Conservation (phyloP, 2,888 invertebrate species). For the Athalia circularis region DNA sequence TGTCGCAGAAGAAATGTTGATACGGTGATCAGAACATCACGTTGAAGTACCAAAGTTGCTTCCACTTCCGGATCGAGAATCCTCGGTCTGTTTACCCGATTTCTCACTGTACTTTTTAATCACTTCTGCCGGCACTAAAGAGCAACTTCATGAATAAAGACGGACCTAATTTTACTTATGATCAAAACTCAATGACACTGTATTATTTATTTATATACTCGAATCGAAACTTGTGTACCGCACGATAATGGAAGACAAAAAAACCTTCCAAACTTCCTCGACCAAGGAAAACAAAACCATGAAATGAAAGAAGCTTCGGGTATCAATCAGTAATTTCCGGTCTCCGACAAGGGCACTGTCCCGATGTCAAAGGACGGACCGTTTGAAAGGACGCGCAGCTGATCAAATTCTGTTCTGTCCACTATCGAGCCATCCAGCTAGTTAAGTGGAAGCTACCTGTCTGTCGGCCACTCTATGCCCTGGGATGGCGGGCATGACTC, state of each 20-base stretch:
- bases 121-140: slow-evolving; percentile 16
- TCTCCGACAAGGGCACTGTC: slow-evolving; percentile 12
- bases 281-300: neutral
- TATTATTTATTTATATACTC: neutral
- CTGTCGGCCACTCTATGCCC: slow-evolving; percentile 66
- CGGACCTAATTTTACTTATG: too few species aligned
- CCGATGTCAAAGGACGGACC: slow-evolving; percentile 7
- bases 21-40: slow-evolving; percentile 21
- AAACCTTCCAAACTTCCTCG: neutral
- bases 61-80: slow-evolving; percentile 18
- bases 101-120: slow-evolving; percentile 25
- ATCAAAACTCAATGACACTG: neutral
- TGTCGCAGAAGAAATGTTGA: neutral
- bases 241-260: neutral
- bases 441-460: slow-evolving; percentile 72
- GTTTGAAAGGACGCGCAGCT: slow-evolving; percentile 29
- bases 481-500: slow-evolving; percentile 50
- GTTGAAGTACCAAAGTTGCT: neutral
- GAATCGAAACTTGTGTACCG: neutral
- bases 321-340: neutral
- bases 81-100: neutral
- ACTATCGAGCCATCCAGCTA: slow-evolving; percentile 70
- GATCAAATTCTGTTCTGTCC: slow-evolving; percentile 56
- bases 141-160: too few species aligned
- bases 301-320: neutral